phyloP scores from a whole-genome alignment of 2,113 vertebrate genomes.

The Chitala chitala region DNA sequence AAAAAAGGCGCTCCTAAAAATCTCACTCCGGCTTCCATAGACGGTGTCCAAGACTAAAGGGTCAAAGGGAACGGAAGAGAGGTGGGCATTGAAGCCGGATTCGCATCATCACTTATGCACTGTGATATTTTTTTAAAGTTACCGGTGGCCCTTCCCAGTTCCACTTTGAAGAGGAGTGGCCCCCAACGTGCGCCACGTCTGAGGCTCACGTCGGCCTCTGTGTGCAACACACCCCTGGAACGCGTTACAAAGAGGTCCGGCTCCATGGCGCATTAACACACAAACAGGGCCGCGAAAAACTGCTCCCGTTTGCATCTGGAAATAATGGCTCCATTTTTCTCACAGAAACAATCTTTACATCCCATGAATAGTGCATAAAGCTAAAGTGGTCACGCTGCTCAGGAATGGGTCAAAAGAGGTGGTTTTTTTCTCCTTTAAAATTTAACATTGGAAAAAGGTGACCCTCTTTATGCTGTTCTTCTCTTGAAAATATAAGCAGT shows the following conservation, averaged over 20 bases:
- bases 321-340: conserved; percentile 58
- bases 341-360: conserved; percentile 37
- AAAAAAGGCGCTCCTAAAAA: not conserved
- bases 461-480: not conserved
- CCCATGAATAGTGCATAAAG: conserved; percentile 56
- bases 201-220: not conserved
- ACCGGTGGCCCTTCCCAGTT: not conserved
- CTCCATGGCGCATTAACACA: conserved; percentile 24
- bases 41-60: conserved; percentile 12
- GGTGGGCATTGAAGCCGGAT: not conserved
- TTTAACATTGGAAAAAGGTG: not conserved
- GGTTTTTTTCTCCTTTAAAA: not conserved
- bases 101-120: too few relatives aligned
- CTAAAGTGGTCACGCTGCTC: conserved; percentile 33
- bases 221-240: conserved; percentile 2
- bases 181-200: not conserved
- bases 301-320: conserved; percentile 44
- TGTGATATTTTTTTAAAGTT: not conserved
- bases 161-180: not conserved
- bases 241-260: conserved; percentile 13
- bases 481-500: not conserved
- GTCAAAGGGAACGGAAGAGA: not conserved
- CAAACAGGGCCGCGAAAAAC: conserved; percentile 44
- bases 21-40: not conserved
- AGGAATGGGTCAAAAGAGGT: conserved; percentile 19